phyloP scores from a whole-genome alignment of 2,797 vertebrate species.

The Microcaecilia unicolor region DNA sequence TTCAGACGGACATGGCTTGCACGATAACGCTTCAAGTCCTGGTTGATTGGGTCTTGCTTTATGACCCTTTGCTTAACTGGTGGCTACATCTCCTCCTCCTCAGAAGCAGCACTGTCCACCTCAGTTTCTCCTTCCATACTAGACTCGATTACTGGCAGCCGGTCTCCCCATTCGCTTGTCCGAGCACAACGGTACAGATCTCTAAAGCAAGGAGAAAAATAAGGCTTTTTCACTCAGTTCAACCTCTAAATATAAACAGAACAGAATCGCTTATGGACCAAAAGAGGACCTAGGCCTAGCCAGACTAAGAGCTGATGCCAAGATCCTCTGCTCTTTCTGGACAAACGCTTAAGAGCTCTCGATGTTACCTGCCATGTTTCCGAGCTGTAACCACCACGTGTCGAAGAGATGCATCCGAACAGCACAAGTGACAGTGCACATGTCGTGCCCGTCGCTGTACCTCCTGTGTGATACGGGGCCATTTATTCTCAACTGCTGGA shows the following conservation, averaged over 20 bases:
- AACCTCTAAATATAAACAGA: not conserved
- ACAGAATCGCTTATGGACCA: no score
- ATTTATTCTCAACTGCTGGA: slow-evolving; percentile 22
- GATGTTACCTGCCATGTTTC: slow-evolving; percentile 59
- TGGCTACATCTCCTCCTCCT: no score
- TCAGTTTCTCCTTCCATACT: no score
- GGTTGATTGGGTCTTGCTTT: no score
- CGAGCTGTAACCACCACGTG: slow-evolving; percentile 61
- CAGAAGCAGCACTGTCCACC: no score
- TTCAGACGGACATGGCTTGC: no score
- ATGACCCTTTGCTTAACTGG: no score
- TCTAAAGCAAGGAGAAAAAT: slow-evolving; percentile 8
- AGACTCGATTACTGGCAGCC: slow-evolving; percentile 51
- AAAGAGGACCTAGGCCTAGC: no score
- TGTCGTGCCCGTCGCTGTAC: slow-evolving; percentile 58
- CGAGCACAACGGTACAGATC: slow-evolving; percentile 75
- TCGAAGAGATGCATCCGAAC: slow-evolving; percentile 52
- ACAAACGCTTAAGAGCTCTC: not conserved
- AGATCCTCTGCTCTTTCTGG: no score
- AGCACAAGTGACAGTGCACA: slow-evolving; percentile 69
- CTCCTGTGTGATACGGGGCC: slow-evolving; percentile 62
- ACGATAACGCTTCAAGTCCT: no score
- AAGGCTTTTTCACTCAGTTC: not conserved
- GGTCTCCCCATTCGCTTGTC: slow-evolving; percentile 73
- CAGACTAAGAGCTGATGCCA: not conserved